phyloP scores from a whole-genome alignment of 2,888 invertebrate genomes.

The Thymelicus acteon region DNA sequence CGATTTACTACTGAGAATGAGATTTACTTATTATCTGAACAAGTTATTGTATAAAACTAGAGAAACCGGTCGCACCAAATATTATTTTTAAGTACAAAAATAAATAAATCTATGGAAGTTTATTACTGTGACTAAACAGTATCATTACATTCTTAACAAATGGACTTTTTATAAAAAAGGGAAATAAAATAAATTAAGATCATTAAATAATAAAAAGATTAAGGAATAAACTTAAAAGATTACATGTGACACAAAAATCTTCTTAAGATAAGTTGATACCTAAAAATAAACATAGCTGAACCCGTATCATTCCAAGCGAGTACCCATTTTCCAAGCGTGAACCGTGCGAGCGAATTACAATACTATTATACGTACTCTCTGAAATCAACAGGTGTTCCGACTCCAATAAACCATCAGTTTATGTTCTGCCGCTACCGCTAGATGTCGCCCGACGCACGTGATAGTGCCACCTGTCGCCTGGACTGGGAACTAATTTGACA shows the following conservation, averaged over 20 bases:
- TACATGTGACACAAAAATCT: background rate
- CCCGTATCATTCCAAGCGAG: constrained; percentile 42
- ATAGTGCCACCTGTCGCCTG: constrained; percentile 10
- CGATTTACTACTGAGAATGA: too few species aligned
- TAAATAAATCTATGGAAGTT: too few species aligned
- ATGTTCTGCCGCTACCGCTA: background rate
- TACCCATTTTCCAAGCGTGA: constrained; percentile 2
- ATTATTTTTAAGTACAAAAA: too few species aligned
- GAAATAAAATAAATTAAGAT: too few species aligned
- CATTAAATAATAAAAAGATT: too few species aligned
- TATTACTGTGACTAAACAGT: too few species aligned
- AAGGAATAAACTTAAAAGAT: background rate
- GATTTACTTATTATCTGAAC: too few species aligned
- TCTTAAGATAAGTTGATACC: too few species aligned
- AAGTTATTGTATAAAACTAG: too few species aligned
- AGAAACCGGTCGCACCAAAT: too few species aligned
- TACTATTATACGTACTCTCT: constrained; percentile 32
- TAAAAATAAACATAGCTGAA: constrained; percentile 52
- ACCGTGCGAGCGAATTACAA: constrained; percentile 2
- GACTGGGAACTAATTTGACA: constrained; percentile 17
- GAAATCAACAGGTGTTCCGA: constrained; percentile 13
- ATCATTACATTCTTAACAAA: too few species aligned
- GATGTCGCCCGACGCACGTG: background rate
- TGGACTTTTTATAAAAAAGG: too few species aligned
- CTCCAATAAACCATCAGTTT: constrained; percentile 5